Evolutionary conservation across 2,113 vertebrate species (phyloP).

Genomic region (Glareola pratincola): DNA sequence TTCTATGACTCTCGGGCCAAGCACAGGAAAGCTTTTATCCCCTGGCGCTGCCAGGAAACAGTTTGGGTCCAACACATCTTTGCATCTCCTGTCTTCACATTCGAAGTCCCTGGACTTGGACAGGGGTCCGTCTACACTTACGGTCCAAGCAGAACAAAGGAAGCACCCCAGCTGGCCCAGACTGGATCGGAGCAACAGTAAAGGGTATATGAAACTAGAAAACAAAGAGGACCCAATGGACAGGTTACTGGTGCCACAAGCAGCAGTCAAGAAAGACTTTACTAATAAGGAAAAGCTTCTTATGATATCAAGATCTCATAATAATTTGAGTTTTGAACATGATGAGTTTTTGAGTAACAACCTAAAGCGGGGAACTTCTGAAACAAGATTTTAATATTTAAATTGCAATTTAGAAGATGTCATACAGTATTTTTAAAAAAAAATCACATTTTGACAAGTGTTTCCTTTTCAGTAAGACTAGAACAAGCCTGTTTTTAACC

Average conservation of each 20-base stretch:
- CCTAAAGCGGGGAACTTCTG: conserved; percentile 91
- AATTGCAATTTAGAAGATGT: conserved; percentile 31
- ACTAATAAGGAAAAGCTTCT: conserved; percentile 97
- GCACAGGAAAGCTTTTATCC: conserved; percentile 86
- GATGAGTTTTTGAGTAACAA: conserved; percentile 92
- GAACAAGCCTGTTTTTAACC: conserved; percentile 53
- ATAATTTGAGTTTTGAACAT: conserved; percentile 96
- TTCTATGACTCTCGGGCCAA: conserved; percentile 77
- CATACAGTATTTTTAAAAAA: conserved; percentile 60
- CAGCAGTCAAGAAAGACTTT: conserved; percentile 82
- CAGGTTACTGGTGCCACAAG: conserved; percentile 77
- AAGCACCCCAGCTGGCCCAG: conserved; percentile 98
- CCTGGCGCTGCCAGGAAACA: conserved; percentile 89
- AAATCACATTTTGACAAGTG: conserved; percentile 33
- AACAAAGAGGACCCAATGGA: conserved; percentile 94
- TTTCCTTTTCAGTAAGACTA: conserved; percentile 59
- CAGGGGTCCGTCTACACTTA: conserved; percentile 80
- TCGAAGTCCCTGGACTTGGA: conserved; percentile 97
- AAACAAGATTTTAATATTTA: conserved; percentile 89
- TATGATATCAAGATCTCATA: conserved; percentile 98
- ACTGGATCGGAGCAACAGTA: conserved; percentile 92
- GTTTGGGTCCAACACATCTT: conserved; percentile 92
- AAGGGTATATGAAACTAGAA: conserved; percentile 92
- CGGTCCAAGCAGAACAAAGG: conserved; percentile 89
- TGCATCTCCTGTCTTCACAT: conserved; percentile 90